Conservation (phyloP, 2,888 invertebrate genomes). For the Acholoe squamosa region DNA sequence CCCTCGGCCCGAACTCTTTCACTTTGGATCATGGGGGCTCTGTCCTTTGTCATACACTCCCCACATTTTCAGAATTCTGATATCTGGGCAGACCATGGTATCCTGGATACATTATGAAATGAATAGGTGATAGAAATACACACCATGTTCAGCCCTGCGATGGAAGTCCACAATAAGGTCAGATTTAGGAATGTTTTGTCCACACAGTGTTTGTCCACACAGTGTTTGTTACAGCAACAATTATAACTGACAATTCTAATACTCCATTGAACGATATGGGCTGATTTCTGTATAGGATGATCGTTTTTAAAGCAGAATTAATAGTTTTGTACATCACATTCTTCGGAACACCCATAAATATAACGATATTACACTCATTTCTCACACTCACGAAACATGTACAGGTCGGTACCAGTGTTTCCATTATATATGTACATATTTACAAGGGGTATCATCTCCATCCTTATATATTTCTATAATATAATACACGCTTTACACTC, state of each 20-base stretch:
- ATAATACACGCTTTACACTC: background rate
- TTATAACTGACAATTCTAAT: background rate
- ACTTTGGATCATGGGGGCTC: no score
- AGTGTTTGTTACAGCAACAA: background rate
- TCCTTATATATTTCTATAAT: background rate
- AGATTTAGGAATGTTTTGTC: background rate
- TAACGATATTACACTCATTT: background rate
- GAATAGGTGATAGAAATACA: background rate
- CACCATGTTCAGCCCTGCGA: no score
- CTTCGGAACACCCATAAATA: constrained; percentile 11
- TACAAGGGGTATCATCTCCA: background rate
- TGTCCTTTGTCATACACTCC: no score
- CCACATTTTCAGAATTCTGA: no score
- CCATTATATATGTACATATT: constrained; percentile 6
- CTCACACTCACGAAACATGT: constrained; percentile 29
- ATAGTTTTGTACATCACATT: constrained; percentile 4
- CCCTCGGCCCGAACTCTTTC: background rate
- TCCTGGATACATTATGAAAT: background rate
- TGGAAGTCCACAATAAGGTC: background rate
- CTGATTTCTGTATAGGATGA: background rate
- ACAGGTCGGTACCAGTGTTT: background rate
- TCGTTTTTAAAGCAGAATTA: constrained; percentile 21
- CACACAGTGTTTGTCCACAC: no score
- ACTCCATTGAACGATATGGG: constrained; percentile 38
- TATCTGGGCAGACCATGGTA: background rate